These are phyloP conservation scores for Steinernema scapterisci DNA, from an alignment of 2,888 invertebrate genomes.

Conservation along the genomic window DNA sequence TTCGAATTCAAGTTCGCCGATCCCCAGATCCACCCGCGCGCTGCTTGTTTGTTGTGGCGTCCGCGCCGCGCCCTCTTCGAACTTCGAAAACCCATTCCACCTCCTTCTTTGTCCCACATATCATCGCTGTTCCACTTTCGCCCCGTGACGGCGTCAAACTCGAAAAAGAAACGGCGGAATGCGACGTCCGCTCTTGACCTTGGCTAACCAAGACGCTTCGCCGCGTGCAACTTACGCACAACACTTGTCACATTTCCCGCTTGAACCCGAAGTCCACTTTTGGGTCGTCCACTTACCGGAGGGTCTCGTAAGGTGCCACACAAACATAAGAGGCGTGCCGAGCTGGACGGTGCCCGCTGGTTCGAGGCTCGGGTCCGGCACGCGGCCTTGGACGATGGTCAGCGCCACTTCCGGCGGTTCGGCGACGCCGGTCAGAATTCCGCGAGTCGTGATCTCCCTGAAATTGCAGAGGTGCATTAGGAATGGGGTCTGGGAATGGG, in stretches of 20 bases:
- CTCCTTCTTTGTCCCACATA: constrained; percentile 25
- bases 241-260: not conserved
- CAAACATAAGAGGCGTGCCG: constrained; percentile 48
- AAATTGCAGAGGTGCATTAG: constrained; percentile 19
- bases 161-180: constrained; percentile 26
- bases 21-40: not conserved
- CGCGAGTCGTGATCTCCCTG: constrained; percentile 47
- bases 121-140: constrained; percentile 30
- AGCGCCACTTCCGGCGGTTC: constrained; percentile 39
- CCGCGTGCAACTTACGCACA: constrained; percentile 3
- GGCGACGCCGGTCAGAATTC: constrained; percentile 38
- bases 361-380: constrained; percentile 37
- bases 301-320: constrained; percentile 44
- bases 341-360: constrained; percentile 42
- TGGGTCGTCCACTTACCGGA: constrained; percentile 39
- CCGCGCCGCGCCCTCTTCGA: constrained; percentile 1
- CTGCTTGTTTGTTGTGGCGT: constrained; percentile 10
- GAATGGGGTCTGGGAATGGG: not conserved
- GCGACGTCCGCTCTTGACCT: constrained; percentile 21
- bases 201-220: not conserved
- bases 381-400: constrained; percentile 42
- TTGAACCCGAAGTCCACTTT: not conserved
- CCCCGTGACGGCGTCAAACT: not conserved
- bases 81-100: constrained; percentile 3
- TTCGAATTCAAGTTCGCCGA: no score